Conservation (phyloP, 53 echinoderm and acorn worm species). For the Pentamera pediparva region DNA sequence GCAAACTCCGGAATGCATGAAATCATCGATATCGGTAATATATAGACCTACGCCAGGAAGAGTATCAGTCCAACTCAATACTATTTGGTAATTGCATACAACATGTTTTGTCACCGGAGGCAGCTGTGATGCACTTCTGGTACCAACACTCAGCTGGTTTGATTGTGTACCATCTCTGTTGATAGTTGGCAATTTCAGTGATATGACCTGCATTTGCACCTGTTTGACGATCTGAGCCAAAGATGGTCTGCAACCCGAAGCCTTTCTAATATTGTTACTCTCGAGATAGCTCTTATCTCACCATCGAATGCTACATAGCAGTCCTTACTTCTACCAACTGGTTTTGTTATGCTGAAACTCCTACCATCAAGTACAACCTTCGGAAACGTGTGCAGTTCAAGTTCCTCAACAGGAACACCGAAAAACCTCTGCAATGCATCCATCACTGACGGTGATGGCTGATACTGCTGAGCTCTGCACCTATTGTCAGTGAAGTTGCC, state of each 20-base stretch:
- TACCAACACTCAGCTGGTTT: not conserved
- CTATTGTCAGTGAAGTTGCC: not conserved
- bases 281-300: not conserved
- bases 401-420: not conserved
- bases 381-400: not conserved
- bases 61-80: conserved; percentile 1
- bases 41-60: not conserved
- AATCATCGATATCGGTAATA: not conserved
- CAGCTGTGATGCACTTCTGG: not conserved
- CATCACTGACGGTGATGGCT: not conserved
- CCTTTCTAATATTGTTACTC: not conserved
- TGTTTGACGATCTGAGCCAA: conserved; percentile 11
- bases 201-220: conserved; percentile 36
- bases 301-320: not conserved
- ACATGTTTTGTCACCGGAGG: not conserved
- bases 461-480: not conserved
- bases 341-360: not conserved
- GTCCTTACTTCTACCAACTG: not conserved
- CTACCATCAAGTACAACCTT: not conserved
- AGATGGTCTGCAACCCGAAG: not conserved
- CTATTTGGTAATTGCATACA: not conserved
- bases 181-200: not conserved
- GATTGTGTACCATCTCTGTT: not conserved
- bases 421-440: not conserved
- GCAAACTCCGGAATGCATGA: too few species aligned